Conservation (phyloP, 2,888 invertebrate genomes). For the Archips crataeganus region DNA sequence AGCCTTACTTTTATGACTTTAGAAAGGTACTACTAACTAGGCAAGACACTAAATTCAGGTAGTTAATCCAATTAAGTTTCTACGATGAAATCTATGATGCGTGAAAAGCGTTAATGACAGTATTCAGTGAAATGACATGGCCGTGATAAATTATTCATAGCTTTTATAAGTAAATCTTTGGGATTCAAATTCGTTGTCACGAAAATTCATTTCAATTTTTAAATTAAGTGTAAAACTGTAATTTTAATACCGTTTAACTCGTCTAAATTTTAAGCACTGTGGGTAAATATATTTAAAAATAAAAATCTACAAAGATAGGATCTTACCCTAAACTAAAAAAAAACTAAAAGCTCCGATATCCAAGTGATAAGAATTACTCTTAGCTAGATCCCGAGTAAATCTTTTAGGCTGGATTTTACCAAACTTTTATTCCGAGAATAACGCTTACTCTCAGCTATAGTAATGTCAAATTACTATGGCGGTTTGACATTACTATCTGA, state of each 20-base stretch:
- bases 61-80: constrained; percentile 4
- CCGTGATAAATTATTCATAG: background rate
- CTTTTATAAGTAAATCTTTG: background rate
- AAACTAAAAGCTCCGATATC: no score
- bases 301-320: no score
- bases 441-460: no score
- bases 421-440: no score
- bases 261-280: background rate
- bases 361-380: no score
- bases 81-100: constrained; percentile 27
- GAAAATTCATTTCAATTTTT: background rate
- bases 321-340: no score
- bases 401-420: no score
- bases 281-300: no score
- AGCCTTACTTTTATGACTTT: background rate
- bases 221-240: background rate
- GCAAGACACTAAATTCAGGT: background rate
- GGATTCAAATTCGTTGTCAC: background rate
- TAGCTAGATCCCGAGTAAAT: no score
- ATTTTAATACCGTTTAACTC: background rate
- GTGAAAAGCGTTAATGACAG: background rate
- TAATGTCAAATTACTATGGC: no score
- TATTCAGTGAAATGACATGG: background rate
- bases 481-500: no score
- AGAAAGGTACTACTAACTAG: background rate